A percentile compares a stretch with the other conserved stretches of the same genome.
Conservation (phyloP, 2,113 vertebrate genomes). For the Hymenochirus boettgeri region DNA sequence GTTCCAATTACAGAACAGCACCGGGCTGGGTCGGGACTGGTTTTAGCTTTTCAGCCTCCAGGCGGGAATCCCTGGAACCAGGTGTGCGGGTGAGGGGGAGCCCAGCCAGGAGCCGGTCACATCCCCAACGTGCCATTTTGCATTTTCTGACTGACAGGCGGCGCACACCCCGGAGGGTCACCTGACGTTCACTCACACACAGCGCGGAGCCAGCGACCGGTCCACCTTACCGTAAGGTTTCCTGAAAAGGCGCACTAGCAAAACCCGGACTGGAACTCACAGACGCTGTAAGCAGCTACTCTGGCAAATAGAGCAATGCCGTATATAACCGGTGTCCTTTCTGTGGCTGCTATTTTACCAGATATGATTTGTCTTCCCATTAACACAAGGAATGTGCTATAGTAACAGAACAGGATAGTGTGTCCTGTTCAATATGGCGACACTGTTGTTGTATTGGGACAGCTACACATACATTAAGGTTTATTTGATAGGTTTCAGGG, state of each 20-base stretch:
- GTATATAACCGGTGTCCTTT: neutral
- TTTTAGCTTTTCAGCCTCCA: slow-evolving; percentile 57
- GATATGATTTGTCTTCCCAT: too few species aligned
- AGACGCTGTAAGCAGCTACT: slow-evolving; percentile 9
- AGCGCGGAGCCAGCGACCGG: slow-evolving; percentile 42
- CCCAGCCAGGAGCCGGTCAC: slow-evolving; percentile 64
- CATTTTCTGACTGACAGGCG: slow-evolving; percentile 60
- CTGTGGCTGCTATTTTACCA: too few species aligned
- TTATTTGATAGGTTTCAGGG: too few species aligned
- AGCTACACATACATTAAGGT: too few species aligned
- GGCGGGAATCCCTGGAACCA: slow-evolving; percentile 49
- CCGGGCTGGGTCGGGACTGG: slow-evolving; percentile 20
- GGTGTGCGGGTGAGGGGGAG: slow-evolving; percentile 55
- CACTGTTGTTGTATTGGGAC: too few species aligned
- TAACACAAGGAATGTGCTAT: too few species aligned
- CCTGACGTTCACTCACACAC: slow-evolving; percentile 71
- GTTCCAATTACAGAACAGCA: neutral
- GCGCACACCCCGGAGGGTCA: slow-evolving; percentile 50
- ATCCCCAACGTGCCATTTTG: slow-evolving; percentile 78
- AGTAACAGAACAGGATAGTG: too few species aligned
- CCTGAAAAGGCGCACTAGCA: neutral
- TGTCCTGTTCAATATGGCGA: too few species aligned
- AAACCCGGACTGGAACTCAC: too few species aligned
- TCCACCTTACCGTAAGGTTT: slow-evolving; percentile 37
- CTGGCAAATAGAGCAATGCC: neutral